Conservation (phyloP, 2,797 vertebrate species). For the Sylvilagus floridanus region DNA sequence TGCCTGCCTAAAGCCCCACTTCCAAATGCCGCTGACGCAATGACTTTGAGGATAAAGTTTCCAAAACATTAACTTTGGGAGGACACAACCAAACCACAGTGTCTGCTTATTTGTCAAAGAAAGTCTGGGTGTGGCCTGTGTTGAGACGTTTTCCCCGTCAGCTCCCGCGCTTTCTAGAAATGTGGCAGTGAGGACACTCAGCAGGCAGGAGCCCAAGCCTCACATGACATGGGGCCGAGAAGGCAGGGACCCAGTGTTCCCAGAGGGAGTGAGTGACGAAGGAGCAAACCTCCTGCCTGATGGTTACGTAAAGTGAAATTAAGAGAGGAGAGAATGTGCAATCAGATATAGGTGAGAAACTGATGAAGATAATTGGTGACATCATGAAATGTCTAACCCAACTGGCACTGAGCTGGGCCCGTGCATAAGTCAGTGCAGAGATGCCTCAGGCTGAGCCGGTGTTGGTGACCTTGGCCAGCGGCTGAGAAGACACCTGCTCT, state of each 20-base stretch:
- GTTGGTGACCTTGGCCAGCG: no score
- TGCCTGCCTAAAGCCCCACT: not conserved
- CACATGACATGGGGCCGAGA: not conserved
- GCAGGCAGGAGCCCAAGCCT: not conserved
- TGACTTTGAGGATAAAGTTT: not conserved
- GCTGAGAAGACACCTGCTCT: not conserved
- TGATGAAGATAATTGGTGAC: not conserved
- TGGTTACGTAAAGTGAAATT: constrained; percentile 45
- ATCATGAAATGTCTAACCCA: not conserved
- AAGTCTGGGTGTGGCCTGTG: not conserved
- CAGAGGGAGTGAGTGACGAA: not conserved
- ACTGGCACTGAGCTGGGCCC: not conserved
- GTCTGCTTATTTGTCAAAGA: not conserved
- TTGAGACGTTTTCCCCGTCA: not conserved
- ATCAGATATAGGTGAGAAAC: constrained; percentile 56
- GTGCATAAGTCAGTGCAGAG: not conserved
- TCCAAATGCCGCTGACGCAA: not conserved
- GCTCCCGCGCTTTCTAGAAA: not conserved
- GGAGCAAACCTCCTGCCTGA: not conserved
- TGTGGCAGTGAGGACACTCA: not conserved
- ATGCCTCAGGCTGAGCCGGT: fast-evolving
- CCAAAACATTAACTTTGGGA: not conserved
- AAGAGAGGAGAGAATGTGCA: not conserved
- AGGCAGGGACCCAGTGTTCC: not conserved
- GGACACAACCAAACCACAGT: not conserved